These are phyloP conservation scores for Palythoa caribaeorum DNA, from an alignment of 92 coral and sea anemone species.

Conservation along the genomic window DNA sequence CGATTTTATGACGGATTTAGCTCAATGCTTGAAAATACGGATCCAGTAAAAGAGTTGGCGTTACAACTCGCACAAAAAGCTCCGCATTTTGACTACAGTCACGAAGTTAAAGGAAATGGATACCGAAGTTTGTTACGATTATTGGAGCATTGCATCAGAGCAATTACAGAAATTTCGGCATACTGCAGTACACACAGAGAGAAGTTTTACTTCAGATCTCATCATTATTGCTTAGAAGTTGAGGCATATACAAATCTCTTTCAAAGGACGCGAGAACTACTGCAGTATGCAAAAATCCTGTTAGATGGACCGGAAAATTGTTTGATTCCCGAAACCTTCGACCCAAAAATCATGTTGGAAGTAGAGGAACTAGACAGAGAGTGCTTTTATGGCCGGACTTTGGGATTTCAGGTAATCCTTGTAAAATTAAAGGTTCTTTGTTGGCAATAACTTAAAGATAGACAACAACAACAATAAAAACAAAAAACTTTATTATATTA, in stretches of 20 bases:
- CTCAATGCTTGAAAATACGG: constrained; percentile 67
- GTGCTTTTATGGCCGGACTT: constrained; percentile 93
- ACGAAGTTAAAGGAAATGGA: constrained; percentile 92
- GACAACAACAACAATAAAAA: too few species aligned
- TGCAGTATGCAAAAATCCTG: constrained; percentile 79
- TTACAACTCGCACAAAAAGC: constrained; percentile 75
- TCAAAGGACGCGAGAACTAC: constrained; percentile 71
- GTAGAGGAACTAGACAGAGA: constrained; percentile 89
- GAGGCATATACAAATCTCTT: constrained; percentile 83
- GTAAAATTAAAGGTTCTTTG: not conserved
- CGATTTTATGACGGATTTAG: constrained; percentile 83
- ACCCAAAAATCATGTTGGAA: constrained; percentile 82
- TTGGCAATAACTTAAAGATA: not conserved
- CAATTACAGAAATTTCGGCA: constrained; percentile 80
- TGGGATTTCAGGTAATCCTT: constrained; percentile 92
- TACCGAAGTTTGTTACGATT: constrained; percentile 84
- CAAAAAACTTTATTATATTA: too few species aligned
- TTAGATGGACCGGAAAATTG: constrained; percentile 76
- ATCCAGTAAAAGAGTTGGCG: constrained; percentile 72
- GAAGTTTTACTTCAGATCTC: constrained; percentile 88
- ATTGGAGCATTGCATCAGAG: constrained; percentile 80
- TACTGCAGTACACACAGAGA: constrained; percentile 87
- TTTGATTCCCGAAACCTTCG: constrained; percentile 80
- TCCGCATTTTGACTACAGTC: constrained; percentile 80
- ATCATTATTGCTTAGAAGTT: constrained; percentile 91